Conservation (phyloP, 2,113 vertebrate genomes). For the Cyprinus carpio region DNA sequence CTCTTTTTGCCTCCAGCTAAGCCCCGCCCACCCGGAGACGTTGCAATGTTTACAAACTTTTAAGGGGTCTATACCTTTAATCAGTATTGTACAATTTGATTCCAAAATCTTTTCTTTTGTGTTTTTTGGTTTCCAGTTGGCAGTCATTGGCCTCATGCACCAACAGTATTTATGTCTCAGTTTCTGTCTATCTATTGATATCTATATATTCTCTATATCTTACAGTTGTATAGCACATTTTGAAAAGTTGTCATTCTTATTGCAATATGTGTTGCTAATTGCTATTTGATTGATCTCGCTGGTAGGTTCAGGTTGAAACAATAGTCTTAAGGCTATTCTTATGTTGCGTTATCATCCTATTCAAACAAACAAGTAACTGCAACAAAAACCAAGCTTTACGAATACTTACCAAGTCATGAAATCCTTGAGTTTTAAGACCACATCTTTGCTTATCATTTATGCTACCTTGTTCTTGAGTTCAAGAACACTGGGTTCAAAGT, state of each 20-base stretch:
- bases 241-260: neutral
- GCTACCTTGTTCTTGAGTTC: neutral
- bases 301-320: neutral
- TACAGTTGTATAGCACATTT: neutral
- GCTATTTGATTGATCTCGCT: neutral
- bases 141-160: neutral
- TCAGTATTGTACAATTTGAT: neutral
- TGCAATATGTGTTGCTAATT: neutral
- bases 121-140: neutral
- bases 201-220: no score
- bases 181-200: neutral
- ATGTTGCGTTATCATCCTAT: no score
- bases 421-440: neutral
- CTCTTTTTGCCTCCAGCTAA: no score
- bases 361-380: neutral
- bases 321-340: no score
- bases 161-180: neutral
- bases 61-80: no score
- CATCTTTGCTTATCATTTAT: neutral
- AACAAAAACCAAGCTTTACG: neutral
- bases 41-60: no score
- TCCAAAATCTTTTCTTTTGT: neutral
- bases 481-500: constrained; percentile 44
- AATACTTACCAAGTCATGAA: neutral
- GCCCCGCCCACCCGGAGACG: no score